Conservation (phyloP, 2,797 vertebrate species). For the Petrocephalus sullivani region DNA sequence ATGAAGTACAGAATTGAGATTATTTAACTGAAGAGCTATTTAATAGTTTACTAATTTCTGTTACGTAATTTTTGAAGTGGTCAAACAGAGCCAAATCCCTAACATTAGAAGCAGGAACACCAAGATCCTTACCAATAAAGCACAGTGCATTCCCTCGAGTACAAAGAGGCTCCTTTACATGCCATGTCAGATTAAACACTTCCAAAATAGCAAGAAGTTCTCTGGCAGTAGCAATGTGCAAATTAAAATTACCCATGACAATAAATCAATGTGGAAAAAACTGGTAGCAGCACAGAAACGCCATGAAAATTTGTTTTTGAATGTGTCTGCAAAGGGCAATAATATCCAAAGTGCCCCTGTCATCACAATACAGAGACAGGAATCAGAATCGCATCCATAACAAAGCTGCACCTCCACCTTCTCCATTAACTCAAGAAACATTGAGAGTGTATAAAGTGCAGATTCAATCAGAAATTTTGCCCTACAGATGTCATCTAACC, state of each 20-base stretch:
- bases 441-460: not conserved
- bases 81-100: not conserved
- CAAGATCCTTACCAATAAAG: not conserved
- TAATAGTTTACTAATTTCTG: not conserved
- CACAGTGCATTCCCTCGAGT: not conserved
- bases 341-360: not conserved
- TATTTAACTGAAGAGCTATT: not conserved
- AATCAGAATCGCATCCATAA: not conserved
- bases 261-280: not conserved
- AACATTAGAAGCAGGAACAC: not conserved
- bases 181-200: not conserved
- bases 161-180: not conserved
- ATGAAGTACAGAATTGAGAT: not conserved
- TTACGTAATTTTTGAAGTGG: not conserved
- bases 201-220: not conserved
- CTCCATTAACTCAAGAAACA: not conserved
- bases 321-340: not conserved
- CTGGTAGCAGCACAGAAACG: not conserved
- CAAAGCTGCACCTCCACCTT: not conserved
- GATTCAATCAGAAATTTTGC: not conserved
- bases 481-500: not conserved
- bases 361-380: not conserved
- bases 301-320: not conserved
- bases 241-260: not conserved
- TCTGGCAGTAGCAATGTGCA: not conserved